phyloP scores from a whole-genome alignment of 2,797 vertebrate species.

The Enteromius treurensis region DNA sequence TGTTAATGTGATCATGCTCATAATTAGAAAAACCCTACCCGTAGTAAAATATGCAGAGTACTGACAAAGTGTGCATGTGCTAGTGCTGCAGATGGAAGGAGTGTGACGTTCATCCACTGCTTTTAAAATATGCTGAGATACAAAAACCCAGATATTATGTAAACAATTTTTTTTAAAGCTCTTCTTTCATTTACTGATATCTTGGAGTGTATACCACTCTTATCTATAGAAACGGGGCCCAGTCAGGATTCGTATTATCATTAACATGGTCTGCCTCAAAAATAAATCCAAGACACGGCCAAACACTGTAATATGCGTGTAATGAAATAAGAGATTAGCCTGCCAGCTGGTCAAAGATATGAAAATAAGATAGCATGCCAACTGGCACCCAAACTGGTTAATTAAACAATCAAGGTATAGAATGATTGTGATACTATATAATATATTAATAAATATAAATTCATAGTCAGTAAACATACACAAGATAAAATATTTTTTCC shows the following conservation, averaged over 20 bases:
- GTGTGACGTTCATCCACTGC: background rate
- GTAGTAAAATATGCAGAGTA: background rate
- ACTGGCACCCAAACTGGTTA: background rate
- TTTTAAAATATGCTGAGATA: background rate
- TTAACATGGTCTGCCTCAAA: background rate
- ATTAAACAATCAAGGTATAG: background rate
- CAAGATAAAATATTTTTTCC: background rate
- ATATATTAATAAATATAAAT: background rate
- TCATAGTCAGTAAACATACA: background rate
- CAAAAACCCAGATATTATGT: background rate
- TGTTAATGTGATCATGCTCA: slow-evolving; percentile 7
- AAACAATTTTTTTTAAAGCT: background rate
- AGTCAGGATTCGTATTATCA: background rate
- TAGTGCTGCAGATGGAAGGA: background rate
- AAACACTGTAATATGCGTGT: slow-evolving; percentile 15
- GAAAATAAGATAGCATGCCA: background rate
- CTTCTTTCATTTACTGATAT: background rate
- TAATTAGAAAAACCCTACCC: background rate
- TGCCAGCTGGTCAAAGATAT: slow-evolving; percentile 9
- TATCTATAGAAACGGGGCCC: background rate
- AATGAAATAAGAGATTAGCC: slow-evolving; percentile 35
- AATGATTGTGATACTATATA: background rate
- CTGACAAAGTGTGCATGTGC: background rate
- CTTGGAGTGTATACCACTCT: background rate
- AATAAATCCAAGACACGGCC: background rate